Conservation (phyloP, 1,140 invertebrate genomes). For the Drosophila rhopaloa region DNA sequence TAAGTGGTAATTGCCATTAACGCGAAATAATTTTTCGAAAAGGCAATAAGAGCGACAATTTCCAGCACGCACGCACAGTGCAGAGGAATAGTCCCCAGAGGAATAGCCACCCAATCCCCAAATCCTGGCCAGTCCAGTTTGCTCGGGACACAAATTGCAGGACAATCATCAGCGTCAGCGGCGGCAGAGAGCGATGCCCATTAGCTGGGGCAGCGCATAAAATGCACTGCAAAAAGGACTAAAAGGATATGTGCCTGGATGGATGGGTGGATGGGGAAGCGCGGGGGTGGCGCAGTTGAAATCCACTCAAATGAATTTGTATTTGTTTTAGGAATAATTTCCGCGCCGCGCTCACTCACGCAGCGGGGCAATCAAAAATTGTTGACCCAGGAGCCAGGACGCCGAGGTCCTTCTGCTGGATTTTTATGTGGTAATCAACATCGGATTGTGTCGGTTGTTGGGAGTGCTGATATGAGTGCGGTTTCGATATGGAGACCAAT, state of each 20-base stretch:
- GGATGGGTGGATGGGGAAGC: slow-evolving; percentile 5
- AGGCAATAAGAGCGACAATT: slow-evolving; percentile 77
- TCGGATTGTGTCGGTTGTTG: slow-evolving; percentile 72
- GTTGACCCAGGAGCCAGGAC: slow-evolving; percentile 63
- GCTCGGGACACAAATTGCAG: slow-evolving; percentile 74
- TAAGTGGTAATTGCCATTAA: slow-evolving; percentile 82
- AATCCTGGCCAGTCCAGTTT: slow-evolving; percentile 22
- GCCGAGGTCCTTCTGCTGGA: slow-evolving; percentile 47
- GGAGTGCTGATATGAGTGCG: slow-evolving; percentile 74
- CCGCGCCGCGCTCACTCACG: slow-evolving; percentile 21
- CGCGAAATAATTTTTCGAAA: slow-evolving; percentile 79
- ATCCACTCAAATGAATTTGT: slow-evolving; percentile 81
- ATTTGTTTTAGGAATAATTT: slow-evolving; percentile 80
- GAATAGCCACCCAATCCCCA: neutral
- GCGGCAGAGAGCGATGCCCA: slow-evolving; percentile 38
- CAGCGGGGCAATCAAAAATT: slow-evolving; percentile 69
- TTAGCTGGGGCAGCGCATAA: slow-evolving; percentile 63
- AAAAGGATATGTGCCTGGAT: slow-evolving; percentile 50
- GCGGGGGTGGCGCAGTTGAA: slow-evolving; percentile 48
- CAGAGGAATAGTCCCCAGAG: slow-evolving; percentile 1
- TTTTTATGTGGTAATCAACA: slow-evolving; percentile 81
- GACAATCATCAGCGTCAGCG: slow-evolving; percentile 65
- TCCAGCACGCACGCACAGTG: slow-evolving; percentile 62
- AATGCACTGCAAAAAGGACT: slow-evolving; percentile 71
- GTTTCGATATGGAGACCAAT: slow-evolving; percentile 28